phyloP scores from a whole-genome alignment of 2,888 invertebrate species.

The Idaea dimidiata region DNA sequence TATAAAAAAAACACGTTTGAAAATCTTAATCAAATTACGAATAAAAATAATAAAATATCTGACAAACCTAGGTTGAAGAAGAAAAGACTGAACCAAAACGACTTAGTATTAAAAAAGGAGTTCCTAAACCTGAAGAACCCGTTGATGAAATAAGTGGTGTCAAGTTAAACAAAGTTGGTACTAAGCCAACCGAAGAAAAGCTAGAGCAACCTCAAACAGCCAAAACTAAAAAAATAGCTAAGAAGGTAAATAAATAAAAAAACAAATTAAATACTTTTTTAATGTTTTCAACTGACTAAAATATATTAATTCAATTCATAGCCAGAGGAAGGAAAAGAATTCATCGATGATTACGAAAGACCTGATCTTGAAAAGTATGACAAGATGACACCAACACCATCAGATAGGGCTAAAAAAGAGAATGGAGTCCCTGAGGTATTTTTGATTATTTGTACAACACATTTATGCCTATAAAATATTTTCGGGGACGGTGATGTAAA shows the following conservation, averaged over 20 bases:
- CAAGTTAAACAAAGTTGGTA: conserved; percentile 63
- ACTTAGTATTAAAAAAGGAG: conserved; percentile 66
- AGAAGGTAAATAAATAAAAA: conserved; percentile 54
- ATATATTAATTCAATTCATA: conserved; percentile 37
- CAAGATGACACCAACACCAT: conserved; percentile 72
- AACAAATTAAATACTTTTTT: background rate
- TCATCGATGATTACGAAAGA: conserved; percentile 87
- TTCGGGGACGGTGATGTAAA: background rate
- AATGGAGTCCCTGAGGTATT: conserved; percentile 69
- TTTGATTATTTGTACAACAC: background rate
- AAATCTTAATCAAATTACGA: conserved; percentile 7
- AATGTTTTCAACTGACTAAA: background rate
- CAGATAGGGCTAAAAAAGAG: conserved; percentile 67
- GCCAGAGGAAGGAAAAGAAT: conserved; percentile 74
- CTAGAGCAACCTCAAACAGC: conserved; percentile 66
- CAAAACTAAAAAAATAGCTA: conserved; percentile 58
- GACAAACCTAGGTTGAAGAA: conserved; percentile 56
- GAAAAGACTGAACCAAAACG: conserved; percentile 56
- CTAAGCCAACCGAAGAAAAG: conserved; percentile 59
- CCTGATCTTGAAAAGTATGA: conserved; percentile 86
- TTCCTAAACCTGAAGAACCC: conserved; percentile 66
- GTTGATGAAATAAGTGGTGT: conserved; percentile 69
- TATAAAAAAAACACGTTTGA: background rate
- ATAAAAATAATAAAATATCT: conserved; percentile 1
- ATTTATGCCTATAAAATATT: background rate